Evolutionary conservation across 2,113 vertebrate genomes (phyloP).

Genomic region (Leptobrachium ailaonicum): DNA sequence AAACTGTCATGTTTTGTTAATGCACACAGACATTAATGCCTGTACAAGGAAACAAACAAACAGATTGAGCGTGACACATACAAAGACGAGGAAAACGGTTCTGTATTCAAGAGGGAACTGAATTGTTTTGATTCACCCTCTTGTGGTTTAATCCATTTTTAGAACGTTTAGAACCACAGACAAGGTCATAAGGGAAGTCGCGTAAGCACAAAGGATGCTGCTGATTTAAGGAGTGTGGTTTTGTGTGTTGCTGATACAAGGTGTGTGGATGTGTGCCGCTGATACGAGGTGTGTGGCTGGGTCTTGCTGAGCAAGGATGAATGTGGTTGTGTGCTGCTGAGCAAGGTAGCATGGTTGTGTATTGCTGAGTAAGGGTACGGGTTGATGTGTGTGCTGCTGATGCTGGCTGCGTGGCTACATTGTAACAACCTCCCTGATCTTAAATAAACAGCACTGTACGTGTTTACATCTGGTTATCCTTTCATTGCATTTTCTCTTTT

Average conservation of each 20-base stretch:
- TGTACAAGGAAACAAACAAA: no score
- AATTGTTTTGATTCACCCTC: background rate
- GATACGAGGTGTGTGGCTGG: slow-evolving; percentile 2
- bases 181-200: background rate
- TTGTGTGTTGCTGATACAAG: slow-evolving; percentile 25
- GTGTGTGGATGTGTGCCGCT: slow-evolving; percentile 31
- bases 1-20: no score
- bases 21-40: no score
- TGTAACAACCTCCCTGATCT: slow-evolving; percentile 9
- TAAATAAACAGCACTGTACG: background rate
- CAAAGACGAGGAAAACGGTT: background rate
- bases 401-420: background rate
- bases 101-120: background rate
- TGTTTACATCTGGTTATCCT: no score
- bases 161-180: background rate
- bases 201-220: background rate
- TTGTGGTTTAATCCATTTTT: background rate
- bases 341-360: slow-evolving; percentile 1
- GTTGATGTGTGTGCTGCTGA: slow-evolving; percentile 9
- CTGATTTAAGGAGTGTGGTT: slow-evolving; percentile 5
- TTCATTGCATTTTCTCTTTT: no score
- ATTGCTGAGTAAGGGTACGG: slow-evolving; percentile 22
- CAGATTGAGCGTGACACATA: background rate
- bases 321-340: slow-evolving; percentile 21
- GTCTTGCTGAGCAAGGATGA: slow-evolving; percentile 25